Base-by-base conservation (phyloP, 2,797 vertebrate genomes). In the Bucorvus abyssinicus region DNA sequence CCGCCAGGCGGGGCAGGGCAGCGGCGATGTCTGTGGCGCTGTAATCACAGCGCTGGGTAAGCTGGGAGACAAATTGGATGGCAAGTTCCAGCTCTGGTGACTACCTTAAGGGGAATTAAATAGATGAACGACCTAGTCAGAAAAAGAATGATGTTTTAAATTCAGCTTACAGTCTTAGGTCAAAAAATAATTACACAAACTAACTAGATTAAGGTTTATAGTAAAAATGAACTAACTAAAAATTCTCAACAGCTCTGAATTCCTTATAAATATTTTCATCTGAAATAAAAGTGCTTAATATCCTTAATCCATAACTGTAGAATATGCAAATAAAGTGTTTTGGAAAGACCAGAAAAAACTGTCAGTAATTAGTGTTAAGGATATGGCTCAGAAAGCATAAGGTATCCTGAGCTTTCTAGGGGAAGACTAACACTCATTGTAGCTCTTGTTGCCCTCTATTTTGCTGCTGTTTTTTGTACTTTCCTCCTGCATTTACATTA, bases 31-130 rank as follows among this genome's bases (percentile, higher is more conserved):
- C 70, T 23, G 0, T 90, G 84, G 77, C 60, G 40, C 69, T 92
- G 75, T 26, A 88, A 16, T 3, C 12, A 3, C 49, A 6, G 7
- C 27, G 15, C 3, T 59, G 12, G 13, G 0, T 9, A 17, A 1
- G 0, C 38, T 0, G 6, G 2, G 14, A 32, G 7, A 2, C 24
- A 12, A 14, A 20, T 11, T 3, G 4, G 0, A 6, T 0, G 15
- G 12, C 7, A 11, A 6, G 5, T 47, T 50, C 29, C 34, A 8
- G 55, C 22, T 38, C 36, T 20, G 6, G 16, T 22, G 16, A 7
- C 27, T 69, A 49, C 24, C 21, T 49, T 32, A 50, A 68, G 36
- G 8, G 7, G 15, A 76, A 57, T 90, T 50, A 68, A 74, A n/a
- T 6, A 30, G 65, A 36, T 63, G 16, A 65, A 67, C 0, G 1